Conservation (phyloP, 2,113 vertebrate genomes). For the Grammomys dolichurus region DNA sequence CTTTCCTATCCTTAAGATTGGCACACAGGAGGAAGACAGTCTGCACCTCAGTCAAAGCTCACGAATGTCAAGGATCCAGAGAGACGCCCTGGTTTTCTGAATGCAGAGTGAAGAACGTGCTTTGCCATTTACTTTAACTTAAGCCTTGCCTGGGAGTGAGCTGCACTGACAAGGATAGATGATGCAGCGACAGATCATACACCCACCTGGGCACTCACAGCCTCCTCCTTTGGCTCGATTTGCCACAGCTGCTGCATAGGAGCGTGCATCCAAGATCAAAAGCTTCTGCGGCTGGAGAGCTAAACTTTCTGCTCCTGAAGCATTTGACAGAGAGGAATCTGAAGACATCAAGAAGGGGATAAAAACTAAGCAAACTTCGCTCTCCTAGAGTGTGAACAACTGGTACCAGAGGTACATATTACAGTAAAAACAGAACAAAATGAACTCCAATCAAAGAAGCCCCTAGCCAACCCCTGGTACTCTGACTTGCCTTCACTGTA, state of each 20-base stretch:
- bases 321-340: slow-evolving; percentile 96
- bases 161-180: not conserved
- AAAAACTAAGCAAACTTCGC: slow-evolving; percentile 29
- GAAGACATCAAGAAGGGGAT: slow-evolving; percentile 1
- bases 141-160: not conserved
- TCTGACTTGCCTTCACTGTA: not conserved
- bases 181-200: fast-evolving
- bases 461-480: not conserved
- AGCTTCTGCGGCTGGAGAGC: slow-evolving; percentile 94
- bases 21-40: slow-evolving; percentile 6
- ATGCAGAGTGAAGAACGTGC: not conserved
- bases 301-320: slow-evolving; percentile 93
- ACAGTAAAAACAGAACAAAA: not conserved
- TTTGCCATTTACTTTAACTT: not conserved
- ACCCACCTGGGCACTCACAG: slow-evolving; percentile 97
- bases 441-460: not conserved
- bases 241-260: slow-evolving; percentile 97
- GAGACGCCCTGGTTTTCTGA: not conserved
- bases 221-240: slow-evolving; percentile 99
- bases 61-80: not conserved
- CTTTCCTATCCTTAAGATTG: slow-evolving; percentile 30
- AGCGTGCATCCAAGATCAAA: slow-evolving; percentile 96
- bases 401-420: not conserved
- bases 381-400: slow-evolving; percentile 49
- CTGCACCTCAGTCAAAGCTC: not conserved